Percentiles rank a stretch among this genome's conserved stretches.
Conservation (phyloP, 2,797 vertebrate species). For the Rhabdophis nuchalis region DNA sequence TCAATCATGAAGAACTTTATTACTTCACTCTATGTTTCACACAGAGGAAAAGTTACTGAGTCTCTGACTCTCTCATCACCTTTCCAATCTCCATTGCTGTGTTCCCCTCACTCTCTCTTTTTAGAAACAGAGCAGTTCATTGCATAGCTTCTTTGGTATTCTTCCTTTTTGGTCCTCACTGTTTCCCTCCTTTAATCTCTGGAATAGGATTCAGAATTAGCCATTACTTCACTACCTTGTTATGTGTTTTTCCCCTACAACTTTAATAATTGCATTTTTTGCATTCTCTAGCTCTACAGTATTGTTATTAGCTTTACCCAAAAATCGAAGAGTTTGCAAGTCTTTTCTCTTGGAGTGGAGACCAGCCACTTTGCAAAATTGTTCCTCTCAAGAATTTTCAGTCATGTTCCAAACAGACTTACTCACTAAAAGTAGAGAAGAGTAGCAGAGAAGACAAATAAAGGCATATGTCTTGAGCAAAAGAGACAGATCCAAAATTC, state of each 20-base stretch:
- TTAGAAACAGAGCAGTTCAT: background rate
- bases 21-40: background rate
- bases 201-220: background rate
- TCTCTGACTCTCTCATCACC: background rate
- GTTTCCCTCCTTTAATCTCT: background rate
- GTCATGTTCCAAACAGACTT: background rate
- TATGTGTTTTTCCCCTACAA: background rate
- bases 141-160: background rate
- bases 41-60: background rate
- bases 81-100: background rate
- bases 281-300: background rate
- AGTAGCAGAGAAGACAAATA: background rate
- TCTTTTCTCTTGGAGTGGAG: background rate
- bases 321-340: background rate
- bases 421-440: background rate
- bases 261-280: background rate
- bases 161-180: background rate
- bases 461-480: background rate
- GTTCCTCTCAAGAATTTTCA: background rate
- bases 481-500: background rate
- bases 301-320: background rate
- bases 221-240: background rate
- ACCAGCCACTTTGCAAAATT: background rate
- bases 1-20: background rate
- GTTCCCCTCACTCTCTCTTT: background rate